These are phyloP conservation scores for Drosophila tripunctata DNA, from an alignment of 2,888 invertebrate species.

Conservation along the genomic window DNA sequence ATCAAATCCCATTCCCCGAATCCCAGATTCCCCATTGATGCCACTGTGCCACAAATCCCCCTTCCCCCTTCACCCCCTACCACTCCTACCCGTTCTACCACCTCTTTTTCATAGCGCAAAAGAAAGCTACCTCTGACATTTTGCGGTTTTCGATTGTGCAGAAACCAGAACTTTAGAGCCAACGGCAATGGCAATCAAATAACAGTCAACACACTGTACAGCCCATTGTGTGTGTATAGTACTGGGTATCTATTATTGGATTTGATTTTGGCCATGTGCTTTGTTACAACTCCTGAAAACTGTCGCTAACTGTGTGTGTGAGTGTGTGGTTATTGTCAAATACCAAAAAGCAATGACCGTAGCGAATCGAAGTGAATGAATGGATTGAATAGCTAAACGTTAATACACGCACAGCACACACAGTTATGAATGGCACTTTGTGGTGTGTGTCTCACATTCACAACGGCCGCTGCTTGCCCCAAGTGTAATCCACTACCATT, in stretches of 20 bases:
- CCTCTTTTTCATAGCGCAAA: slow-evolving; percentile 9
- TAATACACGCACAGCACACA: slow-evolving; percentile 26
- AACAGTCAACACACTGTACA: slow-evolving; percentile 24
- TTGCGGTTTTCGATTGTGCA: slow-evolving; percentile 64
- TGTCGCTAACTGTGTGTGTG: slow-evolving; percentile 28
- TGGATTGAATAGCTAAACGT: slow-evolving; percentile 6
- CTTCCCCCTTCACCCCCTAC: no score
- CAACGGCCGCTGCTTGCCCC: background rate
- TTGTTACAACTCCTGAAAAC: slow-evolving; percentile 42
- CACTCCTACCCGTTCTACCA: no score
- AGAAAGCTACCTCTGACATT: slow-evolving; percentile 66
- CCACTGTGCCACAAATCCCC: slow-evolving; percentile 11
- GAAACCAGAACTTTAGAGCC: slow-evolving; percentile 36
- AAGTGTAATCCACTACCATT: background rate
- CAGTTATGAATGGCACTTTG: slow-evolving; percentile 30
- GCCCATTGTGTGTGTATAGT: slow-evolving; percentile 3
- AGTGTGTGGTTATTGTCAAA: slow-evolving; percentile 32
- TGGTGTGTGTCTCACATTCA: background rate
- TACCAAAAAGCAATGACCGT: slow-evolving; percentile 16
- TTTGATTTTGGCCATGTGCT: slow-evolving; percentile 63
- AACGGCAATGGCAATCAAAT: slow-evolving; percentile 60
- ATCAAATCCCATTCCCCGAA: slow-evolving; percentile 51
- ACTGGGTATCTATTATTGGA: slow-evolving; percentile 41
- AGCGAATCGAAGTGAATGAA: slow-evolving; percentile 3
- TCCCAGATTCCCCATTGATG: background rate